Conservation (phyloP, 2,113 vertebrate species). For the Pluvialis apricaria region DNA sequence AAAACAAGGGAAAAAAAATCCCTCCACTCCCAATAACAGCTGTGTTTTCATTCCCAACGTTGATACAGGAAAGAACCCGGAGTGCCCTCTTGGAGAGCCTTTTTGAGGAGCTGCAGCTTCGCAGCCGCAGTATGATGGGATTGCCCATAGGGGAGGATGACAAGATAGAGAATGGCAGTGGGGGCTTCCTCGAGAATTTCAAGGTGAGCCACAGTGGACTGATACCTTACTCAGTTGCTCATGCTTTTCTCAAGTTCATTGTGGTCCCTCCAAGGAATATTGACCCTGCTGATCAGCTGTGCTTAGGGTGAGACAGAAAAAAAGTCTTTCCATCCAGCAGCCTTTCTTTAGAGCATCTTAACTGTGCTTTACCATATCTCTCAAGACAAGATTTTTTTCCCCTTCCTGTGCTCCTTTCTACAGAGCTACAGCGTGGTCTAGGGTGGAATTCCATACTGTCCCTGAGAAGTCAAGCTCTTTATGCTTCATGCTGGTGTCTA, state of each 20-base stretch:
- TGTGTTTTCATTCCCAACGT: background rate
- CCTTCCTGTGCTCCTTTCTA: background rate
- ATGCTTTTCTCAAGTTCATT: background rate
- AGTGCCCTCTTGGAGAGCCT: conserved; percentile 85
- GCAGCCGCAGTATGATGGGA: conserved; percentile 85
- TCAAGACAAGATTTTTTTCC: background rate
- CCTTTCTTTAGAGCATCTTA: background rate
- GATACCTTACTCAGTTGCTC: background rate
- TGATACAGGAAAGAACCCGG: conserved; percentile 82
- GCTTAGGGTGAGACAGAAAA: background rate
- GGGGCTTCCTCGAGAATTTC: conserved; percentile 91
- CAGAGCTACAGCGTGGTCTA: background rate
- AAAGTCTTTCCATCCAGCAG: background rate
- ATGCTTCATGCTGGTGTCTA: background rate
- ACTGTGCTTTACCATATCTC: background rate
- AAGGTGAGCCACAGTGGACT: conserved; percentile 74
- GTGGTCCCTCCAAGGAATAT: background rate
- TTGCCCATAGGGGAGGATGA: conserved; percentile 60
- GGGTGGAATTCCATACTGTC: background rate
- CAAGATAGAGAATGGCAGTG: conserved; percentile 77
- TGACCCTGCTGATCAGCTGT: background rate
- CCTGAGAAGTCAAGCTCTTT: background rate
- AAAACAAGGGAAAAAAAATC: background rate
- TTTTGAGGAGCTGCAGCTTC: conserved; percentile 80
- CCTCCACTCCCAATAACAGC: background rate